Evolutionary conservation across 2,888 invertebrate genomes (phyloP).

Genomic region (Campaea margaritaria): DNA sequence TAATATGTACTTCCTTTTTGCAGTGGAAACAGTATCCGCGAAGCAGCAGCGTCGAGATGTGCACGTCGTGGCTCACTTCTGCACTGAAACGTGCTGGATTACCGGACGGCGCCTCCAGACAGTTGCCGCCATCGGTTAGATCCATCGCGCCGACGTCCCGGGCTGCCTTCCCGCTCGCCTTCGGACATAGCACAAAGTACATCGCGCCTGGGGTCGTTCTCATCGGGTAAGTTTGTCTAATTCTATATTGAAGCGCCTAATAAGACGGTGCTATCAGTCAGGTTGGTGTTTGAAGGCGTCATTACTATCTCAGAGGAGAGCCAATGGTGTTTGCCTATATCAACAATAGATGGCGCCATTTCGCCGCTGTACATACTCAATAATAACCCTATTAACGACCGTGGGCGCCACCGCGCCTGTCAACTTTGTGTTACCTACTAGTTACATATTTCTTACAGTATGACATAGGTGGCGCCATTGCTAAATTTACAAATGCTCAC

Average conservation of each 20-base stretch:
- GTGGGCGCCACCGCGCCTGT: too few relatives aligned
- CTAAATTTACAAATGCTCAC: too few relatives aligned
- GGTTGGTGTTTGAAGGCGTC: background rate
- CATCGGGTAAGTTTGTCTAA: slow-evolving; percentile 88
- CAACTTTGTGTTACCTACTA: too few relatives aligned
- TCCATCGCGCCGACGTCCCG: slow-evolving; percentile 87
- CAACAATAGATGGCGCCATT: slow-evolving; percentile 2
- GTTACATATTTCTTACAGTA: too few relatives aligned
- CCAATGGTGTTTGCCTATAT: background rate
- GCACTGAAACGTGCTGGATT: slow-evolving; percentile 71
- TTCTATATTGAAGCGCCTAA: too few relatives aligned
- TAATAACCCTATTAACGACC: too few relatives aligned
- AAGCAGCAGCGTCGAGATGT: slow-evolving; percentile 80
- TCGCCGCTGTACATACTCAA: background rate
- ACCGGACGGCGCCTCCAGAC: slow-evolving; percentile 79
- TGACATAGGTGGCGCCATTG: too few relatives aligned
- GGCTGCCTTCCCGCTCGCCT: slow-evolving; percentile 96
- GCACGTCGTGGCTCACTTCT: slow-evolving; percentile 78
- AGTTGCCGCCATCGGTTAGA: slow-evolving; percentile 89
- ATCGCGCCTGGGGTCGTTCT: slow-evolving; percentile 92
- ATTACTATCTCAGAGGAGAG: background rate
- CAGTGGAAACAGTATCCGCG: slow-evolving; percentile 87
- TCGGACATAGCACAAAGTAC: slow-evolving; percentile 95
- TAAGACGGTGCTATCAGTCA: too few relatives aligned
- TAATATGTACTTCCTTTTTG: slow-evolving; percentile 23